Percentiles rank a stretch among this genome's conserved stretches.
Evolutionary conservation across 92 coral and sea anemone species (phyloP).

Genomic region (Siderastrea siderea): DNA sequence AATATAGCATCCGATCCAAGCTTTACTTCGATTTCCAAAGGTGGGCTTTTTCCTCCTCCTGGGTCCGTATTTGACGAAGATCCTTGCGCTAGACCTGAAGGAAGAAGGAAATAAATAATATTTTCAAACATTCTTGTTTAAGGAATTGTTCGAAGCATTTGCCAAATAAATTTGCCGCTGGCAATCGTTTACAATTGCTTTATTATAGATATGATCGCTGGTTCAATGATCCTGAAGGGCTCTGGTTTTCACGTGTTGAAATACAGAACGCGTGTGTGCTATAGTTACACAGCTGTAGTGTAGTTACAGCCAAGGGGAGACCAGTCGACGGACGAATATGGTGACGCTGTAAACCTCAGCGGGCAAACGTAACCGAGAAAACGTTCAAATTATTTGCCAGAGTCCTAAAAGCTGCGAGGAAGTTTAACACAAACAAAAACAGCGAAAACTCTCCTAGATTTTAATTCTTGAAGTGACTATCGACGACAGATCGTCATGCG

Average conservation of each 20-base stretch:
- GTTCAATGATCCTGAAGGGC: background rate
- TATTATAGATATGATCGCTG: conserved; percentile 1
- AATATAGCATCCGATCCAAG: conserved; percentile 84
- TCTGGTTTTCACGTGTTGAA: conserved; percentile 20
- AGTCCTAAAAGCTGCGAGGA: background rate
- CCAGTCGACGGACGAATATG: conserved; percentile 1
- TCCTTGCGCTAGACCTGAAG: conserved; percentile 48
- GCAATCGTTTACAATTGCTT: background rate
- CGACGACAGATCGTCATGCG: conserved; percentile 16
- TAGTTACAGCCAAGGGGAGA: background rate
- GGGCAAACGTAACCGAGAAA: background rate
- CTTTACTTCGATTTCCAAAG: conserved; percentile 63
- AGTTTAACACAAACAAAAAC: background rate
- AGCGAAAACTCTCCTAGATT: background rate
- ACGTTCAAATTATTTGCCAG: conserved; percentile 15
- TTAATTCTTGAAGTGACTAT: background rate
- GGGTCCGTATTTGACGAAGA: conserved; percentile 46
- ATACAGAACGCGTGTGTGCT: background rate
- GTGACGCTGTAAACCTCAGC: conserved; percentile 39
- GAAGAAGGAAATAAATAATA: background rate
- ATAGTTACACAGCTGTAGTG: conserved; percentile 38
- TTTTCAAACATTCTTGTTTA: background rate
- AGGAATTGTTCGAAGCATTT: background rate
- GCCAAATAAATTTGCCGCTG: background rate
- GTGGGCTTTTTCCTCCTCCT: conserved; percentile 57